These are phyloP conservation scores for Protosalanx chinensis DNA, from an alignment of 2,797 vertebrate genomes.

Conservation along the genomic window DNA sequence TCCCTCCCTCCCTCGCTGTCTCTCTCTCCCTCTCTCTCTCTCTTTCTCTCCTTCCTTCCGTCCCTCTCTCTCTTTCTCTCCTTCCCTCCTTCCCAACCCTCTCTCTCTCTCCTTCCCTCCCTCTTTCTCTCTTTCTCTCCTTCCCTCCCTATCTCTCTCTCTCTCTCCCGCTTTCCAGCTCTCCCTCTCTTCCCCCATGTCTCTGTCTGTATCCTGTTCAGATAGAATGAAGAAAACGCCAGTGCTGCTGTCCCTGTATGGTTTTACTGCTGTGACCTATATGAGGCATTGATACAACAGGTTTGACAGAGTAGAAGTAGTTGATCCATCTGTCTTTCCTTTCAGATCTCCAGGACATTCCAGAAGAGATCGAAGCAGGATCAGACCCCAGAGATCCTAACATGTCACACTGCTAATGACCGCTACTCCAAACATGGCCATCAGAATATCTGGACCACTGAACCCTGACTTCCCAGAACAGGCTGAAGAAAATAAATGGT, in stretches of 20 bases:
- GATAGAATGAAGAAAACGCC: not conserved
- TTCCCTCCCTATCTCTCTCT: too few relatives aligned
- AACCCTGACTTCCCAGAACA: not conserved
- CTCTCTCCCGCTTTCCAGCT: not conserved
- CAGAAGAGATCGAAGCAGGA: constrained; percentile 76
- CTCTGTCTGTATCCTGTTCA: not conserved
- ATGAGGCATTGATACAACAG: not conserved
- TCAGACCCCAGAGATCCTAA: constrained; percentile 62
- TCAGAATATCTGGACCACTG: constrained; percentile 17
- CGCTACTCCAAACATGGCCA: constrained; percentile 14
- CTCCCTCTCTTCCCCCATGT: not conserved
- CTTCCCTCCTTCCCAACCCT: too few relatives aligned
- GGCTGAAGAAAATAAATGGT: constrained; percentile 13
- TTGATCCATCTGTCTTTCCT: constrained; percentile 53
- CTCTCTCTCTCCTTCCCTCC: not conserved
- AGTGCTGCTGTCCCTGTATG: not conserved
- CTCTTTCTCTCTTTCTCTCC: constrained; percentile 1
- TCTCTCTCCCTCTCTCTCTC: not conserved
- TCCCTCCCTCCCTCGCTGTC: not conserved
- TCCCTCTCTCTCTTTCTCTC: not conserved
- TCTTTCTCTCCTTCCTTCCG: not conserved
- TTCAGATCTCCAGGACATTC: constrained; percentile 84
- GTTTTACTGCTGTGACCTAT: not conserved
- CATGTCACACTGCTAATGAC: constrained; percentile 32
- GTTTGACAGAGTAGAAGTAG: not conserved